Conservation (phyloP, 2,113 vertebrate species). For the Plectropomus leopardus region DNA sequence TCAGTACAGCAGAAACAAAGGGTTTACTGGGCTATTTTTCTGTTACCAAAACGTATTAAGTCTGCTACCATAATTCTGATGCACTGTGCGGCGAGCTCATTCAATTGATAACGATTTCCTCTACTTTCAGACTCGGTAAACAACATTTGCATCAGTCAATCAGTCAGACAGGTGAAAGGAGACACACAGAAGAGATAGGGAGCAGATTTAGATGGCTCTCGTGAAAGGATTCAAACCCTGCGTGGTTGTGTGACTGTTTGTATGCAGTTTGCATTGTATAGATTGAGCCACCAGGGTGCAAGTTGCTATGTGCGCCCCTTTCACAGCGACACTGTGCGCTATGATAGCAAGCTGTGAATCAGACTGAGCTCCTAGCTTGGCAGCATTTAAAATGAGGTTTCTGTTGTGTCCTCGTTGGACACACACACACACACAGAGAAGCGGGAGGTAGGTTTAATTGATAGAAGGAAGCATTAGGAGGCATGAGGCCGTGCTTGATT, state of each 20-base stretch:
- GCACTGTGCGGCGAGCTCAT: constrained; percentile 10
- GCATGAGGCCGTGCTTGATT: constrained; percentile 27
- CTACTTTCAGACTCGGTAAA: constrained; percentile 9
- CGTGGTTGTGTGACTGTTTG: not conserved
- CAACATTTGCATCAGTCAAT: constrained; percentile 39
- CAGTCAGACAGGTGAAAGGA: not conserved
- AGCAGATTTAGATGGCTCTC: not conserved
- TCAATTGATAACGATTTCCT: constrained; percentile 31
- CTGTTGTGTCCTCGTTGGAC: not conserved
- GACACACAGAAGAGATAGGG: not conserved
- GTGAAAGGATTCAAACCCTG: constrained; percentile 8
- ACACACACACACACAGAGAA: not conserved
- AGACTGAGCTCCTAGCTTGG: not conserved
- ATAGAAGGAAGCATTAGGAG: constrained; percentile 4
- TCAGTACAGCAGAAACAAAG: constrained; percentile 11
- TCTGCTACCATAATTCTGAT: not conserved
- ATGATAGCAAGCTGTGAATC: constrained; percentile 21
- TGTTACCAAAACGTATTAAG: not conserved
- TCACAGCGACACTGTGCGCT: constrained; percentile 5
- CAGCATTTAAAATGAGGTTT: constrained; percentile 11
- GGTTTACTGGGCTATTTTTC: not conserved
- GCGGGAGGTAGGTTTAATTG: constrained; percentile 15
- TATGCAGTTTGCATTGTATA: constrained; percentile 1
- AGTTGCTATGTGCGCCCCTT: not conserved
- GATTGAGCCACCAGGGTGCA: not conserved